Conservation (phyloP, 2,888 invertebrate genomes). For the Machimus atricapillus region DNA sequence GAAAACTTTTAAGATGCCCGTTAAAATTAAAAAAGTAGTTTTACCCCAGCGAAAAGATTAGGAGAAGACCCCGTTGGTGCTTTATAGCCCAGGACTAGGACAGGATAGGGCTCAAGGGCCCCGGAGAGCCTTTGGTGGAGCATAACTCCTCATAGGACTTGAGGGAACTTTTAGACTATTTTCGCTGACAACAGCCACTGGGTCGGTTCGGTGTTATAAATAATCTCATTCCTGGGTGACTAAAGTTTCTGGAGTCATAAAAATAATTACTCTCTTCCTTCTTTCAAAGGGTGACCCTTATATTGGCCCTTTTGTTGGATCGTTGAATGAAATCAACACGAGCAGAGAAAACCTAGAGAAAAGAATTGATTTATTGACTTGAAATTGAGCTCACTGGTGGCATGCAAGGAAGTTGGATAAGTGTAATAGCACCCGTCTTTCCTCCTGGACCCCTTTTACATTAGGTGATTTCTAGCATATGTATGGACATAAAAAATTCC, state of each 20-base stretch:
- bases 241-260: neutral
- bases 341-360: neutral
- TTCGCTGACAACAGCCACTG: neutral
- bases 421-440: neutral
- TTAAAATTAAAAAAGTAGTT: neutral
- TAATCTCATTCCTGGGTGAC: neutral
- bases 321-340: neutral
- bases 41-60: neutral
- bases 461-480: neutral
- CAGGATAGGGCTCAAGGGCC: neutral
- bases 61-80: neutral
- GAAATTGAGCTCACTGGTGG: neutral
- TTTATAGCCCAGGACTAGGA: neutral
- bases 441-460: neutral
- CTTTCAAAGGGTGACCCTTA: neutral
- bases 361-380: neutral
- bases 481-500: conserved; percentile 4
- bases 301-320: neutral
- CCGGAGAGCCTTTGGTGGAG: neutral
- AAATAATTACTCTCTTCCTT: neutral
- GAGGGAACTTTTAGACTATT: neutral
- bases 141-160: neutral
- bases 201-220: neutral
- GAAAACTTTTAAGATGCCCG: neutral
- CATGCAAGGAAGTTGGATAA: neutral